Percentiles rank a stretch among this genome's conserved stretches.
Evolutionary conservation across 2,797 vertebrate species (phyloP).

Genomic region (Catostomus latipinnis): DNA sequence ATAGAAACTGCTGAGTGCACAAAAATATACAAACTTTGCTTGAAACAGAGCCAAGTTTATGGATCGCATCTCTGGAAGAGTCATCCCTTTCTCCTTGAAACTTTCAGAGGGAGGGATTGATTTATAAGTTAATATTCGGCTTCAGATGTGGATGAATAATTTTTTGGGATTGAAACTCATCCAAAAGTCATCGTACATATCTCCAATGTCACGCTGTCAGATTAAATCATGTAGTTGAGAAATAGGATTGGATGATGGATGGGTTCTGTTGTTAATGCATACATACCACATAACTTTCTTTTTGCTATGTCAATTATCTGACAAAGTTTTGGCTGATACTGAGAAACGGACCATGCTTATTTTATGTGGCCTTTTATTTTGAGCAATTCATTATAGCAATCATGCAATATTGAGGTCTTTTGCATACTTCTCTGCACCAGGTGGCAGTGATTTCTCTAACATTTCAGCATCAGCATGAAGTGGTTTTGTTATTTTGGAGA

Average conservation of each 20-base stretch:
- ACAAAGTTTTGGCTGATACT: too few species aligned
- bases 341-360: too few species aligned
- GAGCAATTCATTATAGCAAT: too few species aligned
- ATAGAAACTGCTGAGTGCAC: slow-evolving; percentile 45
- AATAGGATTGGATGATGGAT: slow-evolving; percentile 20
- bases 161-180: slow-evolving; percentile 24
- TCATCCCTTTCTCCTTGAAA: slow-evolving; percentile 42
- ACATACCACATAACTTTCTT: background rate
- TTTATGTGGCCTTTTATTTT: too few species aligned
- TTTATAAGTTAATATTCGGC: slow-evolving; percentile 27
- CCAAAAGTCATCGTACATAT: slow-evolving; percentile 13
- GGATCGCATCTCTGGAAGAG: background rate
- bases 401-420: too few species aligned
- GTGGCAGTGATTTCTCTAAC: too few species aligned
- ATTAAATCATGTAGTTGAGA: slow-evolving; percentile 28
- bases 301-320: too few species aligned
- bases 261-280: slow-evolving; percentile 1
- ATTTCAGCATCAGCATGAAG: too few species aligned
- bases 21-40: slow-evolving; percentile 34
- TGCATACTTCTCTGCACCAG: too few species aligned
- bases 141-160: slow-evolving; percentile 17
- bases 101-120: slow-evolving; percentile 26
- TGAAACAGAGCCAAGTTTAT: slow-evolving; percentile 13
- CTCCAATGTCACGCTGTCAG: slow-evolving; percentile 12
- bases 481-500: too few species aligned